Percentiles rank a stretch among this genome's conserved stretches.
Evolutionary conservation across 2,797 vertebrate species (phyloP).

Genomic region (Brotula barbata): DNA sequence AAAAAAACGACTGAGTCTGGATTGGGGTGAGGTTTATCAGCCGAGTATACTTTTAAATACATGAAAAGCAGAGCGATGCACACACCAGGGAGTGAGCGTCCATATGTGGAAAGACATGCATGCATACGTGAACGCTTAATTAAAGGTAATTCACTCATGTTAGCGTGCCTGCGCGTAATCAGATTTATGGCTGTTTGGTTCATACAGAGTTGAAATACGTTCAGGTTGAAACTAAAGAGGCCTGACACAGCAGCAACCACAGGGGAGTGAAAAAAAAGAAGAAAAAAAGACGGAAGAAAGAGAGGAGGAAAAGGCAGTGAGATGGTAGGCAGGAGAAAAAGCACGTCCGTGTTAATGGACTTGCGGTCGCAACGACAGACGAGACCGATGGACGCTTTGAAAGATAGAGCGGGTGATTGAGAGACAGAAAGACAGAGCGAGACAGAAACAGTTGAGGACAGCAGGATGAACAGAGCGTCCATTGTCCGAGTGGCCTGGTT

Average conservation of each 20-base stretch:
- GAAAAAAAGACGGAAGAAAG: slow-evolving; percentile 30
- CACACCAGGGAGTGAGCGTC: neutral
- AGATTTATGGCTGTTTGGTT: slow-evolving; percentile 67
- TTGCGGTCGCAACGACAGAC: slow-evolving; percentile 39
- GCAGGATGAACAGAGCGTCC: slow-evolving; percentile 74
- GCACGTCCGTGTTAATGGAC: slow-evolving; percentile 30
- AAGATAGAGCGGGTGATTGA: slow-evolving; percentile 44
- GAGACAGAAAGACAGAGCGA: slow-evolving; percentile 10
- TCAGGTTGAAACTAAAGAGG: slow-evolving; percentile 59
- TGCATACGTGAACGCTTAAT: slow-evolving; percentile 3
- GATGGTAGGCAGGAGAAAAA: slow-evolving; percentile 35
- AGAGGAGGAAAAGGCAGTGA: slow-evolving; percentile 9
- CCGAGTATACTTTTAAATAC: too few species aligned
- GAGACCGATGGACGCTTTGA: slow-evolving; percentile 39
- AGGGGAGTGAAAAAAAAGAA: too few species aligned
- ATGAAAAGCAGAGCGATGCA: too few species aligned
- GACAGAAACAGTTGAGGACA: slow-evolving; percentile 65
- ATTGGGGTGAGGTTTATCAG: too few species aligned
- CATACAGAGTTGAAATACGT: slow-evolving; percentile 66
- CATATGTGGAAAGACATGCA: slow-evolving; percentile 5
- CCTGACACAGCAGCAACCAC: slow-evolving; percentile 45
- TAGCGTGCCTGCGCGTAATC: slow-evolving; percentile 62
- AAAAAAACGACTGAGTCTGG: too few species aligned
- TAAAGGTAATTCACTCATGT: slow-evolving; percentile 60
- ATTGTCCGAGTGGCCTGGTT: slow-evolving; percentile 82